phyloP scores from a whole-genome alignment of 2,797 vertebrate genomes.

The Silurus lanzhouensis region DNA sequence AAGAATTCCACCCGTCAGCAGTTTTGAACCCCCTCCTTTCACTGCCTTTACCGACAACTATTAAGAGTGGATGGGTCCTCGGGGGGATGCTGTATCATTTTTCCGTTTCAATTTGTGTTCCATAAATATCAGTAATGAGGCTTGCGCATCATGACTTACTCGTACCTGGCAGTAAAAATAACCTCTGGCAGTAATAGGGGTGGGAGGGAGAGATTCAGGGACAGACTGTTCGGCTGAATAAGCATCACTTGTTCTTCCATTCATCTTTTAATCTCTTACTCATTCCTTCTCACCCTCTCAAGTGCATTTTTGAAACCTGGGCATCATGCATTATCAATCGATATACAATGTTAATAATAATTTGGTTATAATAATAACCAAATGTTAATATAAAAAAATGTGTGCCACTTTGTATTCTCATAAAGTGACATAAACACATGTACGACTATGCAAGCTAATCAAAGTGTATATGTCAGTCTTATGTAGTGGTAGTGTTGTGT shows the following conservation, averaged over 20 bases:
- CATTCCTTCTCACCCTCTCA: background rate
- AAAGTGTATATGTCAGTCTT: too few species aligned
- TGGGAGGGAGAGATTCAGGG: conserved; percentile 24
- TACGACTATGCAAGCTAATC: background rate
- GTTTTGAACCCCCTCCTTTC: conserved; percentile 64
- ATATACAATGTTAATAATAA: background rate
- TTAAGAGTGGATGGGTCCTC: conserved; percentile 72
- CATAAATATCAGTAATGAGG: conserved; percentile 82
- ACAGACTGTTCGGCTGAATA: conserved; percentile 32
- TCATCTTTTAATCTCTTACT: conserved; percentile 28
- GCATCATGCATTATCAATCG: background rate
- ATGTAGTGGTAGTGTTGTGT: too few species aligned
- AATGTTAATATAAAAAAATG: conserved; percentile 1
- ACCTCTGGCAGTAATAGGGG: conserved; percentile 53
- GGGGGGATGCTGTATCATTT: conserved; percentile 68
- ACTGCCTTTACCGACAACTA: conserved; percentile 74
- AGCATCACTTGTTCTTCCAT: conserved; percentile 39
- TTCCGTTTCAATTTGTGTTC: conserved; percentile 77
- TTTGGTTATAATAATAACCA: too few species aligned
- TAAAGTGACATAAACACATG: background rate
- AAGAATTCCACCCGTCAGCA: conserved; percentile 75
- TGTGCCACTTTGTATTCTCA: background rate
- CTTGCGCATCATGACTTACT: conserved; percentile 75
- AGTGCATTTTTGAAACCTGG: background rate
- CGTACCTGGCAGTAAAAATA: conserved; percentile 80